Evolutionary conservation across 2,113 vertebrate genomes (phyloP), one percentile per base, ranked within the genome.

Genomic region (Neotragus pygmaeus): DNA sequence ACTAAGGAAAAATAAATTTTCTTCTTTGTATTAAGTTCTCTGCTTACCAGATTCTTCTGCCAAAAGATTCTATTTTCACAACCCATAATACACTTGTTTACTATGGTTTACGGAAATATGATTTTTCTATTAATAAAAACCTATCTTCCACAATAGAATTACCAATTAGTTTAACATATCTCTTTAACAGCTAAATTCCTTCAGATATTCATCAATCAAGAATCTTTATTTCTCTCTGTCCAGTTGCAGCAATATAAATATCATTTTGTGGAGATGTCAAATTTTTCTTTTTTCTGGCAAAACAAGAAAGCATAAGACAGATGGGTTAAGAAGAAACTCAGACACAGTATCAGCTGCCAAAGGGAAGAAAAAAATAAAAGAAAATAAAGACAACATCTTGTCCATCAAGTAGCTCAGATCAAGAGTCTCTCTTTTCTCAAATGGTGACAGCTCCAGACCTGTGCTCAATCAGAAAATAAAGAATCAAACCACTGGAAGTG

Each of bases 311-410:
- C 95, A 28, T 30, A 75, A 98, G 95, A 97, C 45, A 53, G 57
- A 93, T 85, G 64, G 11, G 21, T 96, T 51, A 98, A 98, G 96
- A 97, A 73, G 75, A 97, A 98, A 98, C 97, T 89, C 95, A 88
- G 57, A 93, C 78, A 96, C 12, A 86, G 57, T 53, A 90, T 96
- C 91, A 91, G 0, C 96, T 98, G 94, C 43, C 87, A 92, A 98
- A 97, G 57, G 75, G 9, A 27, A 36, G 39, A 33, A 47, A 33
- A 75, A 88, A 89, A n/a, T n/a, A 64, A 64, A 36, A 70, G n/a
- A 19, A 45, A 73, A 96, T 93, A 97, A 97, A 94, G 55, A 70
- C 86, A 90, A 95, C 94, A 92, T 51, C 57, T 47, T 97, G 96
- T 95, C 78, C n/a, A 93, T 95, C 62, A 97, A 66, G 57, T 47